phyloP scores from a whole-genome alignment of 2,113 vertebrate species.

The Glaucidium brasilianum region DNA sequence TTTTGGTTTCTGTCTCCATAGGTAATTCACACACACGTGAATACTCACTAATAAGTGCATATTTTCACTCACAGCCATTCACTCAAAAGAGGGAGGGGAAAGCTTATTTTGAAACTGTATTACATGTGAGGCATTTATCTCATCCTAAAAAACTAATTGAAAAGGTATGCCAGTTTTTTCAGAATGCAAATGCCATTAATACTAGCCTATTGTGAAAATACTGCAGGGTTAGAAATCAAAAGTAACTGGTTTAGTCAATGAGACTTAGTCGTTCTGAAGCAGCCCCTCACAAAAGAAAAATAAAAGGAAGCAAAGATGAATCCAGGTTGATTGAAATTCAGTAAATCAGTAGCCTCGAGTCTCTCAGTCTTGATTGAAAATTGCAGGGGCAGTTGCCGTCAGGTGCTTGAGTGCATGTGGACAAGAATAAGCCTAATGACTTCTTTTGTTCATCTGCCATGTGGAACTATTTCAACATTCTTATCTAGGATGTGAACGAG shows the following conservation, averaged over 20 bases:
- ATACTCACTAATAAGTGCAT: background rate
- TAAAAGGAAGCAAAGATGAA: constrained; percentile 14
- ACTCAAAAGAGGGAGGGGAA: background rate
- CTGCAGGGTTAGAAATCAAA: constrained; percentile 35
- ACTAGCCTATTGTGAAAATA: constrained; percentile 25
- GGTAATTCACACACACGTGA: background rate
- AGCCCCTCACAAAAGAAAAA: background rate
- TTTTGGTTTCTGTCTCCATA: background rate
- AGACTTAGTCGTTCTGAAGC: background rate
- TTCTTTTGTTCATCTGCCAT: constrained; percentile 48
- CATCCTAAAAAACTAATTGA: background rate
- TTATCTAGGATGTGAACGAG: background rate
- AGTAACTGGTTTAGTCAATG: constrained; percentile 35
- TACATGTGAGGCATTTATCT: background rate
- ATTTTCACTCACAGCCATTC: background rate
- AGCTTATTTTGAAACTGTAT: constrained; percentile 17
- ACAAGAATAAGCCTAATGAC: constrained; percentile 44
- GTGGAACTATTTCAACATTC: constrained; percentile 23
- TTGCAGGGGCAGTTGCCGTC: background rate
- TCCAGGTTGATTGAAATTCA: background rate
- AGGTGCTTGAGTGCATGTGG: background rate
- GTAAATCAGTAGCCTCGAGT: background rate
- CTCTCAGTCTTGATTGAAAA: constrained; percentile 55
- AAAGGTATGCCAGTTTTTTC: constrained; percentile 24
- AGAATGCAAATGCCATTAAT: constrained; percentile 30